Conservation (phyloP, 2,797 vertebrate species). For the Vireo griseus region DNA sequence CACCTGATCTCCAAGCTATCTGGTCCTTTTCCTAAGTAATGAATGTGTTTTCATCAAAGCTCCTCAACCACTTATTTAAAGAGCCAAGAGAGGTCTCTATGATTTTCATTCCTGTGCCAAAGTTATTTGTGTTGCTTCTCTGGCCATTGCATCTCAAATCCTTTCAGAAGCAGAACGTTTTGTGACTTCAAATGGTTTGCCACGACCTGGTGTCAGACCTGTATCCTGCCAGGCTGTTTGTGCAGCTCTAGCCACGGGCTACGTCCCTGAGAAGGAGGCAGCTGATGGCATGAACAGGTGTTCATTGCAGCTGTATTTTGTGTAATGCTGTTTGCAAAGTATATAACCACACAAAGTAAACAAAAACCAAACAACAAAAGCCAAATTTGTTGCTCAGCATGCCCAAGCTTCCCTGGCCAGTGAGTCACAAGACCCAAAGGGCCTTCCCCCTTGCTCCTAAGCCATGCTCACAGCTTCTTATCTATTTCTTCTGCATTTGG, state of each 20-base stretch:
- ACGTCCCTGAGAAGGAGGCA: background rate
- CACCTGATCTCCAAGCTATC: background rate
- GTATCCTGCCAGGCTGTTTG: background rate
- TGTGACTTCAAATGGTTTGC: background rate
- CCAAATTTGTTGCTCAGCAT: background rate
- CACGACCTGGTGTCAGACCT: background rate
- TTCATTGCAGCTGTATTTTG: background rate
- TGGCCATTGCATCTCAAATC: background rate
- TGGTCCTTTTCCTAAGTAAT: background rate
- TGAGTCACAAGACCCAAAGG: background rate
- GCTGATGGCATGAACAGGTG: background rate
- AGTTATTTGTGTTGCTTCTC: background rate
- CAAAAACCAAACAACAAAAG: background rate
- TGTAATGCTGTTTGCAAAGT: background rate
- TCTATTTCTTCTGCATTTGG: background rate
- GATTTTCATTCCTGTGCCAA: background rate
- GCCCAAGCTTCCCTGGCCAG: background rate
- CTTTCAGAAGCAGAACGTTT: background rate
- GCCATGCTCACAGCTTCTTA: background rate
- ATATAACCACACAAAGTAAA: background rate
- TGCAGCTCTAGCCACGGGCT: background rate
- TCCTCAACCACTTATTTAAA: background rate
- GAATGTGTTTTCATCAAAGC: background rate
- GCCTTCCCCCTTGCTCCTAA: background rate
- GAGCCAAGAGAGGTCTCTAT: background rate